phyloP scores from a whole-genome alignment of 2,113 vertebrate species.

The Ondatra zibethicus region DNA sequence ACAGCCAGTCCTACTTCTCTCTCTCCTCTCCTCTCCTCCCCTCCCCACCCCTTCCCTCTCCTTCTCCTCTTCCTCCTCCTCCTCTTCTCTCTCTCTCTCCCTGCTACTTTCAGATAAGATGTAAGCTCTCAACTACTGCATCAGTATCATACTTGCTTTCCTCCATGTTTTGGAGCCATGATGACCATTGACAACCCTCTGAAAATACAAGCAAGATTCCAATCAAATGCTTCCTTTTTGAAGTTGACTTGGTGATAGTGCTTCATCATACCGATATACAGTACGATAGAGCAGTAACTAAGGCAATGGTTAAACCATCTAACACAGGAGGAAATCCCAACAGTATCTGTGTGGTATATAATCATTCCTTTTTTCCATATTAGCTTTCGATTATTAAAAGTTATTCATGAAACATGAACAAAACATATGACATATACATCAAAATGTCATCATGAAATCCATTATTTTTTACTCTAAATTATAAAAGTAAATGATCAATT shows the following conservation, averaged over 20 bases:
- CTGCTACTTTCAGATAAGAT: not conserved
- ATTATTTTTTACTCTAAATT: not conserved
- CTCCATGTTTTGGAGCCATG: not conserved
- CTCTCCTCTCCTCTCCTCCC: too few species aligned
- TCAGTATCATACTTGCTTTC: not conserved
- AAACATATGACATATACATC: not conserved
- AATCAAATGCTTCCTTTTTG: not conserved
- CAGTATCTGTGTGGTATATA: too few species aligned
- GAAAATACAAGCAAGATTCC: not conserved
- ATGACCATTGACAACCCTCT: not conserved
- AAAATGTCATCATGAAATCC: not conserved
- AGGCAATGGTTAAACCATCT: not conserved
- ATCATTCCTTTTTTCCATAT: slow-evolving; percentile 24
- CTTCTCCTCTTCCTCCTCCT: too few species aligned
- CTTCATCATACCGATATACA: not conserved
- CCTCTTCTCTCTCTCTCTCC: too few species aligned
- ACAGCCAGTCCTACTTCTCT: not conserved
- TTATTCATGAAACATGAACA: not conserved
- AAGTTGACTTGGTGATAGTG: not conserved
- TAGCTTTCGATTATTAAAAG: not conserved
- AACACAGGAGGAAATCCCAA: not conserved
- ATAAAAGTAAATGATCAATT: not conserved
- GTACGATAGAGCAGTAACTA: not conserved
- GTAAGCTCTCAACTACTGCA: not conserved
- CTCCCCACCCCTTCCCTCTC: too few species aligned